These are phyloP conservation scores for Ceratina japonica DNA, from an alignment of 1,140 invertebrate genomes.

Conservation along the genomic window DNA sequence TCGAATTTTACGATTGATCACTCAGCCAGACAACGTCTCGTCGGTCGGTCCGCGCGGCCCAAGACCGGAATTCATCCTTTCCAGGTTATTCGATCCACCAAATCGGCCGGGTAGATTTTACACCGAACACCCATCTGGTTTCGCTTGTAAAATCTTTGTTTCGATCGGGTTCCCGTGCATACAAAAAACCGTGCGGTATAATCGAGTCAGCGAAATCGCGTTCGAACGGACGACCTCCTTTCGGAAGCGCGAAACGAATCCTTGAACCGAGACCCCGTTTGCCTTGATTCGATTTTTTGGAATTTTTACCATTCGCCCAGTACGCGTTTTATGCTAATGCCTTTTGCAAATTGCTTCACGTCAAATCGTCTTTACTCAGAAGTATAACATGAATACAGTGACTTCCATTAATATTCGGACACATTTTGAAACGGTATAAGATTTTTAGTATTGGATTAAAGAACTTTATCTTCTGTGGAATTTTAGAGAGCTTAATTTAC, in stretches of 20 bases:
- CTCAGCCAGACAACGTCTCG: slow-evolving; percentile 34
- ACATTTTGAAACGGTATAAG: no score
- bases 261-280: not conserved
- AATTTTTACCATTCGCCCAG: not conserved
- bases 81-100: not conserved
- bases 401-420: no score
- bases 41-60: not conserved
- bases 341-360: slow-evolving; percentile 4
- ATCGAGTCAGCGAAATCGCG: slow-evolving; percentile 35
- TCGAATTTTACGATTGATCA: slow-evolving; percentile 61
- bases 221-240: not conserved
- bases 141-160: slow-evolving; percentile 31
- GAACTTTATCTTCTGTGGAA: no score
- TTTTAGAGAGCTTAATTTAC: no score
- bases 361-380: no score
- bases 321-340: not conserved
- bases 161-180: not conserved
- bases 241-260: not conserved
- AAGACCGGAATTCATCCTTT: slow-evolving; percentile 45
- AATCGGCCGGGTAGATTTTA: not conserved
- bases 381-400: no score
- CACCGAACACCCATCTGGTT: not conserved
- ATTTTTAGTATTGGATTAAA: no score
- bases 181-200: slow-evolving; percentile 1
- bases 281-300: not conserved